These are phyloP conservation scores for Bombus picipes DNA, from an alignment of 1,140 invertebrate genomes.

Conservation along the genomic window DNA sequence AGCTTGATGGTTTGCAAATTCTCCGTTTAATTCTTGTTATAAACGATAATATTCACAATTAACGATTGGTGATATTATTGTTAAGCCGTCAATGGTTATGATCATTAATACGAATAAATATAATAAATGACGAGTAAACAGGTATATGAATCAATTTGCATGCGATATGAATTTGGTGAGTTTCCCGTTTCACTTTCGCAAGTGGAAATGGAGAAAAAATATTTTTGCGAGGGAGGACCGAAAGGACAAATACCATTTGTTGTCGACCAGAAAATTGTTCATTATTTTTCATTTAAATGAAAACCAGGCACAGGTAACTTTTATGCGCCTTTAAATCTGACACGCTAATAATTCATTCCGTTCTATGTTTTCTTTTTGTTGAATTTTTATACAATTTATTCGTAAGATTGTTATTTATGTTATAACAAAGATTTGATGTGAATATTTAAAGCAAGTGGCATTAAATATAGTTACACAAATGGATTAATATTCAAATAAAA, in stretches of 20 bases:
- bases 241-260: not conserved
- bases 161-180: not conserved
- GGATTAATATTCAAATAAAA: not conserved
- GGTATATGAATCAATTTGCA: not conserved
- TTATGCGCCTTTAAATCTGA: not conserved
- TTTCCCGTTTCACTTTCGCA: not conserved
- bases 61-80: no score
- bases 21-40: no score
- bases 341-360: not conserved
- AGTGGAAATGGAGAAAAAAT: not conserved
- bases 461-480: not conserved
- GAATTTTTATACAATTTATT: not conserved
- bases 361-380: not conserved
- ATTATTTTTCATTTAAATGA: not conserved
- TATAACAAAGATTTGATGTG: not conserved
- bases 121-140: not conserved
- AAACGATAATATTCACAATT: not conserved
- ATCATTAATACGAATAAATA: not conserved
- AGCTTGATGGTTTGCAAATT: not conserved
- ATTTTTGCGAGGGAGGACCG: not conserved
- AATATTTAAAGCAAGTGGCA: not conserved
- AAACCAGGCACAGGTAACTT: not conserved
- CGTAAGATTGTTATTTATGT: no score
- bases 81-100: no score
- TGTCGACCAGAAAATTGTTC: not conserved